Base-by-base conservation (phyloP, 2,888 invertebrate species). In the Philaethria dido region DNA sequence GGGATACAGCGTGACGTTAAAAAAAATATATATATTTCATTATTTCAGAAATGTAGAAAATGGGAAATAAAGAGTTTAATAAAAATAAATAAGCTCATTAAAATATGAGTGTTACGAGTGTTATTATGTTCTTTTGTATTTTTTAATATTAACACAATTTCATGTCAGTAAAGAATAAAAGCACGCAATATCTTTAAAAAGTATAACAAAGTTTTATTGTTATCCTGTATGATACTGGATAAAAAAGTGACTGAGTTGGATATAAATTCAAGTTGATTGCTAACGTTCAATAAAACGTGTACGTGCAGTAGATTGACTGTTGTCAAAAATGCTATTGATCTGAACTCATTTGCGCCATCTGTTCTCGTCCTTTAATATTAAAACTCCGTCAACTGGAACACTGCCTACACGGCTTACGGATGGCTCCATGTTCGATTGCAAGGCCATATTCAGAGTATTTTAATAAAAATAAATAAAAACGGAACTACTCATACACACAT, bases 291-390 rank as follows among this genome's bases (percentile, higher is more conserved):
- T 45, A 29, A 22, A 59, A 11, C 20, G 13, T 42, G 59, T 42
- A 59, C 13, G 18, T 18, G 29, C 45, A 60, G 33, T 18, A 60
- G 45, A 60, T 60, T 47, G 60, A 45, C 44, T 60, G 33, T 60
- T 60, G 45, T 29, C 45, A 47, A 60, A 60, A 60, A 47, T 60
- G 16, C 29, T 33, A 64, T 55, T 45, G 39, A 55, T 42, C 25
- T n/a, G 48, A 48, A 47, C 64, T 57, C 29, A 48, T 60, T 60
- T 47, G 55, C 36, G 54, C 57, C 18, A 57, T 47, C 18, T 60
- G 55, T 55, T 64, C 59, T 59, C 64, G 20, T 48, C 57, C 64
- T 59, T 64, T 48, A 39, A 59, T 57, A 64, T 59, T 64, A 64
- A 64, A 64, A 64, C 57, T 64, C 64, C 29, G 48, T 59, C 48